phyloP scores from a whole-genome alignment of 92 coral and sea anemone genomes.

The Pocillopora meandrina region DNA sequence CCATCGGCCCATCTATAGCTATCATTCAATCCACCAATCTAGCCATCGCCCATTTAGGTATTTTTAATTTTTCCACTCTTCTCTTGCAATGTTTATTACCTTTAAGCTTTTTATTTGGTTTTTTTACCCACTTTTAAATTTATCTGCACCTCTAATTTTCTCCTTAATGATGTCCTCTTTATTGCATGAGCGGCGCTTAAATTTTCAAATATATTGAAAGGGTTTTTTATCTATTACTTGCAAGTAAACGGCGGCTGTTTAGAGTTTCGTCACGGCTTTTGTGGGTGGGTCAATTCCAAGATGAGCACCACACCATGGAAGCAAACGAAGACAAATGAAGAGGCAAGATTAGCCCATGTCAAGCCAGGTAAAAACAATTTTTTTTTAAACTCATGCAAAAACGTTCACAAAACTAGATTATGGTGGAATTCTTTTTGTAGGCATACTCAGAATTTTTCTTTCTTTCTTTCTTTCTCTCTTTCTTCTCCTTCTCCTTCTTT shows the following conservation, averaged over 20 bases:
- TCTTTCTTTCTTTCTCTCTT: no score
- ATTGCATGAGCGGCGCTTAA: no score
- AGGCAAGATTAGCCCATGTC: background rate
- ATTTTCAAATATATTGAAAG: no score
- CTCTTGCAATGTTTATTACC: background rate
- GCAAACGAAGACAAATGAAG: background rate
- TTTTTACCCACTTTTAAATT: no score
- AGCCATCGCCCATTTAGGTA: background rate
- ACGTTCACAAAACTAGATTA: no score
- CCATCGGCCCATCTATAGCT: background rate
- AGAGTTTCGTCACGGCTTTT: conserved; percentile 21
- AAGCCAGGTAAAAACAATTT: background rate
- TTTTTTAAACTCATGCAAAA: no score
- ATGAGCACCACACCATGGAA: background rate
- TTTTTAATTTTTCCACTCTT: background rate
- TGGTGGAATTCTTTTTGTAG: no score
- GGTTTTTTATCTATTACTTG: background rate
- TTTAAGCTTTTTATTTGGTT: background rate
- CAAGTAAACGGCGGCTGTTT: conserved; percentile 21
- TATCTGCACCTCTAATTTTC: no score
- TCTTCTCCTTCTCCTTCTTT: no score
- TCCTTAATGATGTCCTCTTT: no score
- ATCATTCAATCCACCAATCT: background rate
- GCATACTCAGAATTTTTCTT: no score
- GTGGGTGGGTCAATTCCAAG: conserved; percentile 37